phyloP scores from a whole-genome alignment of 2,888 invertebrate genomes.

The Glaucopsyche alexis region DNA sequence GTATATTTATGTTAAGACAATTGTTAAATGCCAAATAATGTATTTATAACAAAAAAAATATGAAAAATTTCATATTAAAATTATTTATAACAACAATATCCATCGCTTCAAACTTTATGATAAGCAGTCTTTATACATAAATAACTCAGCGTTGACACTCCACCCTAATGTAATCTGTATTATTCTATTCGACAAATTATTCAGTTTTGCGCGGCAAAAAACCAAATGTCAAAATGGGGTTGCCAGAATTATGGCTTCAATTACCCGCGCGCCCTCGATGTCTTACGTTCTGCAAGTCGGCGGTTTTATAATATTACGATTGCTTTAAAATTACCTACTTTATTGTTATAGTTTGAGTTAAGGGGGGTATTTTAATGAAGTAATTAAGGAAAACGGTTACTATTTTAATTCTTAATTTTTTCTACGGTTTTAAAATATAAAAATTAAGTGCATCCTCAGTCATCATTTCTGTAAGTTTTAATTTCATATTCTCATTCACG shows the following conservation, averaged over 20 bases:
- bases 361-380: not conserved
- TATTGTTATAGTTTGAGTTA: constrained; percentile 45
- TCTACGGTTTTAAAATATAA: too few relatives aligned
- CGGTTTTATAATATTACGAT: constrained; percentile 50
- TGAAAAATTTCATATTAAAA: not conserved
- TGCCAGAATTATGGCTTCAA: constrained; percentile 76
- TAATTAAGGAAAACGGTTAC: not conserved
- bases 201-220: constrained; percentile 62
- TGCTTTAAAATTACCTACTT: constrained; percentile 44
- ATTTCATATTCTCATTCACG: too few relatives aligned
- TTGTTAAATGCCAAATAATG: too few relatives aligned
- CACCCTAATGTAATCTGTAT: constrained; percentile 57
- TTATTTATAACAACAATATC: not conserved
- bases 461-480: too few relatives aligned
- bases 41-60: not conserved
- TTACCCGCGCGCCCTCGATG: constrained; percentile 68
- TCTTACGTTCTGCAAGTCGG: constrained; percentile 65
- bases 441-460: too few relatives aligned
- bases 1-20: too few relatives aligned
- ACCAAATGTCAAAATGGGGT: constrained; percentile 76
- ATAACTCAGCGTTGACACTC: constrained; percentile 47
- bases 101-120: not conserved
- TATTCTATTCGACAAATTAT: constrained; percentile 61
- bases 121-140: constrained; percentile 32
- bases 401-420: not conserved